Evolutionary conservation across 2,113 vertebrate species (phyloP), one percentile per base, ranked within the genome.

Genomic region (Pyxicephalus adspersus): DNA sequence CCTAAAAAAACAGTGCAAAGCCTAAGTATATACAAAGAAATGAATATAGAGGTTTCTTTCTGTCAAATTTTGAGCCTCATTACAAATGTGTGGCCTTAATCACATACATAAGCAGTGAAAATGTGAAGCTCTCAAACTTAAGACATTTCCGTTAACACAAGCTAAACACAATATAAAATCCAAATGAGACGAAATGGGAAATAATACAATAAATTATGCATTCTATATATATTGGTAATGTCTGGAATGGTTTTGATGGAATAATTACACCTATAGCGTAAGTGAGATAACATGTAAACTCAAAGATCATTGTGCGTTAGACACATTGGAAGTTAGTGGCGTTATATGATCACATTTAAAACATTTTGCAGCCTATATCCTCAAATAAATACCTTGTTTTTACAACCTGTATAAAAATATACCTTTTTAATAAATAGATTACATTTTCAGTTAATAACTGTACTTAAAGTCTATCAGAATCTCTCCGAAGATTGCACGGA

Each of bases 371-470:
- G 23, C 67, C 67, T 54, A 72, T 55, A 18, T 5, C 22, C 45
- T 28, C 45, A 28, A 52, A 52, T 70, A 70, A 52, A 70, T 70
- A 70, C 29, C 52, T 29, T 73, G 34, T 17, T 78, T 25, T 67
- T 20, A 78, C 22, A 68, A 6, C 51, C 11, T 13, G 20, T 78
- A 78, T 54, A 78, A 78, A 78, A 78, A 78, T 78, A 78, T 78
- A 78, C 26, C 20, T 55, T 65, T n/a, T 78, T 25, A 66, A 78
- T 67, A 78, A 67, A 78, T 78, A 78, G 28, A 61, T 63, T 61
- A 61, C 25, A 74, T 61, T 45, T 61, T 75, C 57, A 26, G 26
- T 72, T 8, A 31, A 28, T 74, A 74, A 74, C 38, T 45, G 38
- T 45, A 9, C 3, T n/a, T n/a, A n/a, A 2, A 38, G 4, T 38